Evolutionary conservation across 1,140 invertebrate genomes (phyloP).

Genomic region (Brevipalpus yothersi): DNA sequence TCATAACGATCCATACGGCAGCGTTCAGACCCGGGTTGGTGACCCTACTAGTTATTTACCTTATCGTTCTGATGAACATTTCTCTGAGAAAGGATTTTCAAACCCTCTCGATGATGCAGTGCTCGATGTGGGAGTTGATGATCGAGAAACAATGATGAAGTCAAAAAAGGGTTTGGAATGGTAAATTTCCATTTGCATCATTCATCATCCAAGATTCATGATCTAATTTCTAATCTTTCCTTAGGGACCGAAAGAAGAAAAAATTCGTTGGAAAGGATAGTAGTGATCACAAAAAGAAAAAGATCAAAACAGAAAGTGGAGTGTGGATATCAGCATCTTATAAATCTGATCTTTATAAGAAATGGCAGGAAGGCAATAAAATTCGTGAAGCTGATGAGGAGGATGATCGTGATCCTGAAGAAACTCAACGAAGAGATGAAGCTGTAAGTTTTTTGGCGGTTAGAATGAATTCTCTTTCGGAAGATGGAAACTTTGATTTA

Average conservation of each 20-base stretch:
- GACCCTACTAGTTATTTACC: too few species aligned
- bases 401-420: neutral
- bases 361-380: slow-evolving; percentile 35
- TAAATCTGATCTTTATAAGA: slow-evolving; percentile 61
- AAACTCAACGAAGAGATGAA: neutral
- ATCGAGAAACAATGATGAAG: slow-evolving; percentile 34
- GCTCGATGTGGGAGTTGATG: slow-evolving; percentile 54
- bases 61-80: slow-evolving; percentile 55
- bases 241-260: slow-evolving; percentile 63
- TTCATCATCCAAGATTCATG: too few species aligned
- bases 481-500: too few species aligned
- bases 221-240: neutral
- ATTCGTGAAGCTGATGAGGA: neutral
- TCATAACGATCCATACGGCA: too few species aligned
- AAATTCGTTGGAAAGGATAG: slow-evolving; percentile 49
- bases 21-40: too few species aligned
- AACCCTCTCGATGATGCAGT: slow-evolving; percentile 41
- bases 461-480: too few species aligned
- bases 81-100: slow-evolving; percentile 50
- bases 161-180: slow-evolving; percentile 2
- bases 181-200: neutral
- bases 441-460: too few species aligned
- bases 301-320: slow-evolving; percentile 83
- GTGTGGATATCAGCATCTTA: slow-evolving; percentile 76
- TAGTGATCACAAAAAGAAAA: slow-evolving; percentile 35